A percentile compares a stretch with the other conserved stretches of the same genome.
phyloP scores from a whole-genome alignment of 2,888 invertebrate species.

The Amphipoea oculea region DNA sequence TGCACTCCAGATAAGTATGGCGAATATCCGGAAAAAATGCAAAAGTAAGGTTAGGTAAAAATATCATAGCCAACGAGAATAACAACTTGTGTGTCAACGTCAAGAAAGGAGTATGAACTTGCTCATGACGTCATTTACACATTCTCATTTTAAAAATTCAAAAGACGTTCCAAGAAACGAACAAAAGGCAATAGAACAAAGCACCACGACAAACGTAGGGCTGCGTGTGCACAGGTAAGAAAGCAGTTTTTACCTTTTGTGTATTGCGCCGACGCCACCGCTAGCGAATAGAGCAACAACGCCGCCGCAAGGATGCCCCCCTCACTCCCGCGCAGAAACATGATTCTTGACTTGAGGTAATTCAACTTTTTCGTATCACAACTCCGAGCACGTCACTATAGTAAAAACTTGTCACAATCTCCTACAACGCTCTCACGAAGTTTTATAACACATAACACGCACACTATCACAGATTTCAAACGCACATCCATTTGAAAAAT shows the following conservation, averaged over 20 bases:
- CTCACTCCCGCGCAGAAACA: constrained; percentile 83
- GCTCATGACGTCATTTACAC: constrained; percentile 59
- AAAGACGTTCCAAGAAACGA: constrained; percentile 73
- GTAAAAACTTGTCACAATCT: constrained; percentile 86
- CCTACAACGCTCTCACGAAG: constrained; percentile 82
- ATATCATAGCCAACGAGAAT: constrained; percentile 8
- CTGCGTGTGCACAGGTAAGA: constrained; percentile 83
- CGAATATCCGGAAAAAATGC: constrained; percentile 4
- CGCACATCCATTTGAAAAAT: constrained; percentile 90
- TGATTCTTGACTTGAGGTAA: constrained; percentile 78
- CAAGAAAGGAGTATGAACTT: constrained; percentile 30
- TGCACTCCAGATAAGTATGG: neutral
- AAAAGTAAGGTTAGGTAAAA: neutral
- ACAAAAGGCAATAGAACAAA: constrained; percentile 86
- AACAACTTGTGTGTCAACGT: constrained; percentile 12
- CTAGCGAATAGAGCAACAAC: constrained; percentile 82
- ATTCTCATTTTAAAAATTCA: constrained; percentile 59
- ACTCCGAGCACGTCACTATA: constrained; percentile 84
- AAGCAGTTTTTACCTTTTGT: constrained; percentile 87
- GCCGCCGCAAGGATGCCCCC: constrained; percentile 82
- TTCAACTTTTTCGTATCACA: constrained; percentile 78
- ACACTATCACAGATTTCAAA: constrained; percentile 88
- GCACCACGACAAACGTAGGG: constrained; percentile 73
- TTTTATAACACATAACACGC: constrained; percentile 87
- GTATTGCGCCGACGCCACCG: constrained; percentile 86